Conservation (phyloP, 2,113 vertebrate species). For the Mesembrinibis cayennensis region DNA sequence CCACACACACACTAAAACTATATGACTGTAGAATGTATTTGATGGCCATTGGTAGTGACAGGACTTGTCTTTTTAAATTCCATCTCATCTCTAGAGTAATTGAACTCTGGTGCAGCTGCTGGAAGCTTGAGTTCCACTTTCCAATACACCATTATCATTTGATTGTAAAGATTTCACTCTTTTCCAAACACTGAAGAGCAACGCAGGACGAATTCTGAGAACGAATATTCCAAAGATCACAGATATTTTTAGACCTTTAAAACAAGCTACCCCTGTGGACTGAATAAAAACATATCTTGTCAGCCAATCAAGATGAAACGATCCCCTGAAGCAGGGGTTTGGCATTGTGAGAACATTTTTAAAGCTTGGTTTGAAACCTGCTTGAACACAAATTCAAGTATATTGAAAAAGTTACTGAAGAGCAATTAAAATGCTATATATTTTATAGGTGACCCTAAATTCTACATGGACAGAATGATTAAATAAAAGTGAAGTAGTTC, state of each 20-base stretch:
- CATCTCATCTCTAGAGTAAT: slow-evolving; percentile 8
- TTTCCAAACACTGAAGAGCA: not conserved
- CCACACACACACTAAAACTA: not conserved
- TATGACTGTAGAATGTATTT: slow-evolving; percentile 16
- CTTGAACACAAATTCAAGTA: not conserved
- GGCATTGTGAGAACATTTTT: not conserved
- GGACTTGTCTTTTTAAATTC: slow-evolving; percentile 45
- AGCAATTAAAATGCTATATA: not conserved
- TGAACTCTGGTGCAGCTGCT: slow-evolving; percentile 17
- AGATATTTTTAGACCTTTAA: not conserved
- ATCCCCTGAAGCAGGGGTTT: not conserved
- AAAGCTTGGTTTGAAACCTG: not conserved
- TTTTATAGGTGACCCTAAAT: not conserved
- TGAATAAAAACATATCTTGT: slow-evolving; percentile 4
- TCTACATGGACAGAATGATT: not conserved
- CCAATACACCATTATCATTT: slow-evolving; percentile 13
- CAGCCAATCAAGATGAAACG: not conserved
- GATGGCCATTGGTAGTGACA: slow-evolving; percentile 49
- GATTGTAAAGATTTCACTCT: not conserved
- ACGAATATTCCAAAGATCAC: not conserved
- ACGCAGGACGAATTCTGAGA: not conserved
- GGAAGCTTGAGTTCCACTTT: slow-evolving; percentile 33
- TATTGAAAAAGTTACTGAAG: not conserved
- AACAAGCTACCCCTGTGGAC: not conserved
- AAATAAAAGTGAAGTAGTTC: not conserved